These are phyloP conservation scores for Seriola dumerili DNA, from an alignment of 2,113 vertebrate species.

Conservation along the genomic window DNA sequence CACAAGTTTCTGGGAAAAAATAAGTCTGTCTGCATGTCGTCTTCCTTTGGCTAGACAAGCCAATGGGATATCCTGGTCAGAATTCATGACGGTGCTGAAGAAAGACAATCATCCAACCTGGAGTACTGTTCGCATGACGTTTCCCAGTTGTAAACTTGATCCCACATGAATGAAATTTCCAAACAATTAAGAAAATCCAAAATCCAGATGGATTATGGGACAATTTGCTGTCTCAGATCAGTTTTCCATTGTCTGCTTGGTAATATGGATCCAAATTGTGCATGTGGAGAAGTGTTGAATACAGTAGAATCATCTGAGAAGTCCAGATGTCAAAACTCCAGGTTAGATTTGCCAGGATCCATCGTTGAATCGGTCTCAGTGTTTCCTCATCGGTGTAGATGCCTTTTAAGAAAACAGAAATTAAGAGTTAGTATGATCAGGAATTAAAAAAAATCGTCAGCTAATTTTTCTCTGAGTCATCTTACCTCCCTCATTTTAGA, in stretches of 20 bases:
- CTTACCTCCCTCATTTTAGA: background rate
- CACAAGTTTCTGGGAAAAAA: constrained; percentile 15
- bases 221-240: constrained; percentile 32
- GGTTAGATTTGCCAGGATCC: background rate
- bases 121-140: constrained; percentile 34
- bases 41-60: constrained; percentile 45
- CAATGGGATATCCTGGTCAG: constrained; percentile 35
- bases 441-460: background rate
- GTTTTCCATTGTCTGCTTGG: constrained; percentile 20
- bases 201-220: constrained; percentile 13
- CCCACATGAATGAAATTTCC: constrained; percentile 44
- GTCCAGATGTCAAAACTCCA: constrained; percentile 29
- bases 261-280: constrained; percentile 21
- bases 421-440: background rate
- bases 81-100: constrained; percentile 54
- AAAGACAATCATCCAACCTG: constrained; percentile 50
- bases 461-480: constrained; percentile 14
- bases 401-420: constrained; percentile 52
- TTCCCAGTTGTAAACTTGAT: constrained; percentile 35
- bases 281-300: constrained; percentile 3
- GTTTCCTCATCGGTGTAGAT: background rate
- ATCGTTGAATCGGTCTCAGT: constrained; percentile 15
- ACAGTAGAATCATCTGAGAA: constrained; percentile 24
- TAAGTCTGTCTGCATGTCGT: constrained; percentile 22
- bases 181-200: constrained; percentile 26